Base-by-base conservation (phyloP, 2,888 invertebrate species). In the Endomychus coccineus region DNA sequence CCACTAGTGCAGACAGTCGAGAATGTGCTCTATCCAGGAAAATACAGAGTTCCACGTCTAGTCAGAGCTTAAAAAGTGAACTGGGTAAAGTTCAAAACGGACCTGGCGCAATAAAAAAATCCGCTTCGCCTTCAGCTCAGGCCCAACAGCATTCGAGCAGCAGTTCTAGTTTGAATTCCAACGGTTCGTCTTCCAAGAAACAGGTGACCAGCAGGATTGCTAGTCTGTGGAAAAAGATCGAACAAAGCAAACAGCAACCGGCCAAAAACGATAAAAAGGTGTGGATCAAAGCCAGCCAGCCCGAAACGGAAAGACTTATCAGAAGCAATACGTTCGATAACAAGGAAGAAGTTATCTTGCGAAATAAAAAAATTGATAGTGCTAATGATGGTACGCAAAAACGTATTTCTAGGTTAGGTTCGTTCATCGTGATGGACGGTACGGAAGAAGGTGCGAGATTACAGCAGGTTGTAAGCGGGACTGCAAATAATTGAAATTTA, bases 151-250 rank as follows among this genome's bases (percentile, higher is more conserved):
- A 27, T 13, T 27, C 32, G 40, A 56, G 59, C 38, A 77, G 79
- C 39, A 79, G 78, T 57, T 75, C 76, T 0, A 73, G 74, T 36
- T 68, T 76, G 9, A 70, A 72, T 10, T 68, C 74, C 1, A 72
- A 69, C 46, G 63, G 68, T 17, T 56, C 59, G 28, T 57, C 61
- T 3, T 45, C 64, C 14, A 59, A 58, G 16, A 78, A 79, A 62
- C 80, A 81, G 45, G 76, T 80, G 1, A 79, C 82, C 7, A 86
- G 86, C 59, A 84, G 83, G 61, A 84, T 88, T 34, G 83, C 86
- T 0, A 81, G 75, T 52, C 62, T 88, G 10, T 87, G 86, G 86
- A 85, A 82, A 54, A 80, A 75, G 57, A 83, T 83, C 1, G 83
- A 83, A 51, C 78, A 80, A 39, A 75, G 68, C 22, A 80, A 78